These are phyloP conservation scores for Rhinichthys klamathensis DNA, from an alignment of 2,113 vertebrate genomes.

Conservation along the genomic window DNA sequence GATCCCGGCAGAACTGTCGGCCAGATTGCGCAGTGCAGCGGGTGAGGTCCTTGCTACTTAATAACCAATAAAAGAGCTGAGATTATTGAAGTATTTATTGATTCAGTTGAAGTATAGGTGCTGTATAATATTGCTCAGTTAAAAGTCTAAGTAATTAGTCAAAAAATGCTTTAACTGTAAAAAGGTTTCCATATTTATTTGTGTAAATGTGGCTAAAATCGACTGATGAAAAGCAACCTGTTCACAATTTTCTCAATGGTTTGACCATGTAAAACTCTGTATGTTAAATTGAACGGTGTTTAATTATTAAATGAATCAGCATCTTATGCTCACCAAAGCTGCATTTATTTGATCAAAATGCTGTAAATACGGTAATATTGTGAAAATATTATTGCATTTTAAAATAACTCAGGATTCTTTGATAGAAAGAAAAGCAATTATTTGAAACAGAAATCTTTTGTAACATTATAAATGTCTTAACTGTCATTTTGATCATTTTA, in stretches of 20 bases:
- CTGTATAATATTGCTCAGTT: neutral
- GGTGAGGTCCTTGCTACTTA: constrained; percentile 69
- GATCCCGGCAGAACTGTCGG: constrained; percentile 89
- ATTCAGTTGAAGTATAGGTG: neutral
- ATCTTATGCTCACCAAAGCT: neutral
- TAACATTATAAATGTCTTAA: neutral
- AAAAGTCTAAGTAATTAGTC: neutral
- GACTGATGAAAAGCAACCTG: neutral
- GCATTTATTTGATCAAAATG: neutral
- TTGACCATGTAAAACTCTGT: neutral
- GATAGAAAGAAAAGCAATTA: too few relatives aligned
- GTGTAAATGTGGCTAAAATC: neutral
- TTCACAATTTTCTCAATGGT: neutral
- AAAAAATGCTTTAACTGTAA: neutral
- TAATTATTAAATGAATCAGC: neutral
- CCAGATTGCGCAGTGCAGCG: constrained; percentile 76
- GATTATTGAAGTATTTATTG: too few relatives aligned
- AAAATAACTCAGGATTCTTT: neutral
- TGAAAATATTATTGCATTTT: neutral
- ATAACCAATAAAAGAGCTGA: neutral
- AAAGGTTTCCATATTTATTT: neutral
- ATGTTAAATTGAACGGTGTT: neutral
- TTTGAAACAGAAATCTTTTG: too few relatives aligned
- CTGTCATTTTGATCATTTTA: neutral
- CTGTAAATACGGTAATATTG: neutral